Evolutionary conservation across 1,140 invertebrate species (phyloP), one percentile per base, ranked within the genome.

Genomic region (Bombus confusus): DNA sequence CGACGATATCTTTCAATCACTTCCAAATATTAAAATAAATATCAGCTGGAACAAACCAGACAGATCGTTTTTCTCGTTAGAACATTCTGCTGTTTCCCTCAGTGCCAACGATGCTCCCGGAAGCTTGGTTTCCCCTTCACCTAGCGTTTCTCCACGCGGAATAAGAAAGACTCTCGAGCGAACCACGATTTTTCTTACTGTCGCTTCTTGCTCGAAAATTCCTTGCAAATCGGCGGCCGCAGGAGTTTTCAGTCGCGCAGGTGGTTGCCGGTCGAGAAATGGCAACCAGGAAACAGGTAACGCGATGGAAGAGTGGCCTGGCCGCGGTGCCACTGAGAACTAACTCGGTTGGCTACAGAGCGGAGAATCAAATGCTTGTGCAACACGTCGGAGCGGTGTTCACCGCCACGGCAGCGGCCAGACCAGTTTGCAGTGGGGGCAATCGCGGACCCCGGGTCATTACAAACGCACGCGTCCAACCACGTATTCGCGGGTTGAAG

Each of bases 281-380:
- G 22, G n/a, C 18, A 22, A 77, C 9, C 41, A 64, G 62, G 39
- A 84, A 72, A 87, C 59, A 22, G n/a, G n/a, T 28, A 64, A 37
- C 69, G n/a, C 82, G 77, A 80, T 74, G 72, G 52, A 80, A 81
- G 15, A 86, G 78, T 68, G 64, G 34, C 15, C 31, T 81, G 59
- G 43, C 62, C 90, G 88, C 90, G 75, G 82, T 88, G 62, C 91
- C 89, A 88, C 83, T 43, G 89, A 87, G 87, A 90, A 93, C 92
- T 93, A 91, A 77, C 87, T 91, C 43, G 76, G 78, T 41, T 75
- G 77, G 78, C 69, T 47, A 37, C 74, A 80, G 81, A 83, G 81
- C 69, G 74, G 86, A 91, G 87, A 88, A 88, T 91, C 90, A 86
- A 87, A 90, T 68, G 82, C 88, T 92, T 91, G 91, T 92, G 91